Percentiles rank a stretch among this genome's conserved stretches.
These are phyloP conservation scores for Punctoribates punctum DNA, from an alignment of 2,888 invertebrate species.

Conservation along the genomic window DNA sequence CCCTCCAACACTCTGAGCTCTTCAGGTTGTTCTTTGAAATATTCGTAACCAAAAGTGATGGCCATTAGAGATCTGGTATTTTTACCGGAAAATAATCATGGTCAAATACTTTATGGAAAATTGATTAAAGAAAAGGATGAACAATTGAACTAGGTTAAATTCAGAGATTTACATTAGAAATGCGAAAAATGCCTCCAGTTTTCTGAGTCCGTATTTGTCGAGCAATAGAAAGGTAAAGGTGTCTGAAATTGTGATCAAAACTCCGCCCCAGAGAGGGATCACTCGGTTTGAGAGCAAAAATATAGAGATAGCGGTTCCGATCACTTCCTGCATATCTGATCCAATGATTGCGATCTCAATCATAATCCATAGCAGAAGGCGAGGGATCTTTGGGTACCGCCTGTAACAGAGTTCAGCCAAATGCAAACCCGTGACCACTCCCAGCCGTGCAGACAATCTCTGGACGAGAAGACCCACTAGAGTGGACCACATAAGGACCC, in stretches of 20 bases:
- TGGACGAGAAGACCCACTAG: constrained; percentile 82
- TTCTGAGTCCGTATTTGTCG: constrained; percentile 71
- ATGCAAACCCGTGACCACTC: constrained; percentile 82
- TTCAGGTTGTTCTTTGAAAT: constrained; percentile 65
- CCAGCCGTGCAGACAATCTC: constrained; percentile 68
- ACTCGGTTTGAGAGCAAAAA: constrained; percentile 71
- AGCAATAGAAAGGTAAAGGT: constrained; percentile 82
- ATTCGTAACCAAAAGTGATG: constrained; percentile 78
- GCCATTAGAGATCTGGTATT: constrained; percentile 70
- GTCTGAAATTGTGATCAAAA: constrained; percentile 75
- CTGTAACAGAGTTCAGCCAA: constrained; percentile 61
- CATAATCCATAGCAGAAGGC: constrained; percentile 80
- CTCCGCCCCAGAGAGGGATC: constrained; percentile 76
- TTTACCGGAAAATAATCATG: too few relatives aligned
- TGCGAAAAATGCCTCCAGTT: constrained; percentile 78
- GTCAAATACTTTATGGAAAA: too few relatives aligned
- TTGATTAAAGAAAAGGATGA: too few relatives aligned
- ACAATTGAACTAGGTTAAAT: too few relatives aligned
- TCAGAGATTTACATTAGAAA: too few relatives aligned
- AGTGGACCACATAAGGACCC: constrained; percentile 79
- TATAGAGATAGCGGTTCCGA: constrained; percentile 82
- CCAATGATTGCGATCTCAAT: constrained; percentile 87
- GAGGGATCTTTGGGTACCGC: constrained; percentile 69
- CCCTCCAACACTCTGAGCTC: constrained; percentile 64
- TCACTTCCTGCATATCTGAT: constrained; percentile 88